Base-by-base conservation (phyloP, 1,140 invertebrate genomes). In the Pogonomyrmex barbatus region DNA sequence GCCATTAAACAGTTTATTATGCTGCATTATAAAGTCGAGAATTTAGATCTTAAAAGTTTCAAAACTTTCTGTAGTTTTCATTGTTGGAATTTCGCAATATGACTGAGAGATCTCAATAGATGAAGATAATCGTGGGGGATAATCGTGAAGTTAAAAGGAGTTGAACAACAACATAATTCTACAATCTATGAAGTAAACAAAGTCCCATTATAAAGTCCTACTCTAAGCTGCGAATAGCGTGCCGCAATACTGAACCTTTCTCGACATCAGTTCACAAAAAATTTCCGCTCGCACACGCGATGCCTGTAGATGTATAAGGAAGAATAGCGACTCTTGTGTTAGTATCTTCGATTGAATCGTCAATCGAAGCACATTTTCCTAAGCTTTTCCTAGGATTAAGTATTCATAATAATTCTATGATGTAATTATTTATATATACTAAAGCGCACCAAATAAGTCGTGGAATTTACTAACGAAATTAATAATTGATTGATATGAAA, bases 101-200 rank as follows among this genome's bases (percentile, higher is more conserved):
- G 9, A 47, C 58, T 17, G 14, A 71, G 52, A 71, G 9, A 81
- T 58, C 47, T 56, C 14, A 24, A 4, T 45, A 36, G 17, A 24
- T 14, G 12, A 62, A 42, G 50, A 50, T 68, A 50, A 68, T 5
- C 65, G 65, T 50, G 50, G 9, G 10, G 50, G 9, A 30, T 81
- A 70, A 70, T 10, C 39, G 52, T 39, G 65, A 71, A 71, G 39
- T 82, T 81, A 73, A 65, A 68, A 67, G 62, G 36, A 81, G 30
- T 81, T 47, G n/a, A 85, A 89, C 78, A 88, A 73, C 60, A 76
- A 89, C 14, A 76, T 70, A 88, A 92, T 91, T 82, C 58, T 24
- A 42, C 30, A 45, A 65, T 33, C 54, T 45, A 39, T n/a, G 54
- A 24, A 68, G 81, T 54, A 24, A 58, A 52, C 85, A 60, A 84